These are phyloP conservation scores for Alcedo atthis DNA, from an alignment of 2,797 vertebrate genomes.

Conservation along the genomic window DNA sequence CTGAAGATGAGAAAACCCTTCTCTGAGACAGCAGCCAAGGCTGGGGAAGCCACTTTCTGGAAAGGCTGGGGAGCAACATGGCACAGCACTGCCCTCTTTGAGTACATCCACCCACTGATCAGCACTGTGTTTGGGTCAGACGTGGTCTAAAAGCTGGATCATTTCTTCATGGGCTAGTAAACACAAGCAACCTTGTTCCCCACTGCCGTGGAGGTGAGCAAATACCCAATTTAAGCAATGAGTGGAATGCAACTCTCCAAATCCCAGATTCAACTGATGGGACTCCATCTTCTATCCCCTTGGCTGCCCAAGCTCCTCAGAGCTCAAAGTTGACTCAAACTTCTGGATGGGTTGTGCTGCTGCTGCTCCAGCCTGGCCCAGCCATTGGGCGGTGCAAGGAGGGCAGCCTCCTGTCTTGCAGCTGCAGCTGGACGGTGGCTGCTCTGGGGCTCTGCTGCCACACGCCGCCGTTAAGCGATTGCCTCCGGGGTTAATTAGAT, in stretches of 20 bases:
- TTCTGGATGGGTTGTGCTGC: background rate
- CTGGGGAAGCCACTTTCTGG: background rate
- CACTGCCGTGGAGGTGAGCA: background rate
- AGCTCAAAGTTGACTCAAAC: too few species aligned
- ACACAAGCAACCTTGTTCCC: rapidly evolving
- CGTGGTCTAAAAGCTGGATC: rapidly evolving
- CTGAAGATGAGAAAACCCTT: background rate
- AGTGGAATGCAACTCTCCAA: background rate
- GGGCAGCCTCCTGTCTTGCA: background rate
- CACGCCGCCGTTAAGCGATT: rapidly evolving
- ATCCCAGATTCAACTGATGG: background rate
- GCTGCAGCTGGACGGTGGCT: background rate
- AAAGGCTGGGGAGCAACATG: background rate
- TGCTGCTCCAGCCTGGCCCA: background rate
- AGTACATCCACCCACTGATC: background rate
- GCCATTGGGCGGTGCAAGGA: background rate
- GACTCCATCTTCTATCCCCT: background rate
- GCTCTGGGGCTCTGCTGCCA: background rate
- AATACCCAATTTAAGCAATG: background rate
- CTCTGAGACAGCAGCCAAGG: background rate
- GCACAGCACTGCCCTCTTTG: slow-evolving; percentile 17
- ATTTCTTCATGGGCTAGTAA: rapidly evolving
- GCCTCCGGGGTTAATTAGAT: background rate
- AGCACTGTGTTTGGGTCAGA: rapidly evolving
- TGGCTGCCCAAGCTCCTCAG: background rate